Conservation (phyloP, 2,797 vertebrate species). For the Sebastes oblongus region DNA sequence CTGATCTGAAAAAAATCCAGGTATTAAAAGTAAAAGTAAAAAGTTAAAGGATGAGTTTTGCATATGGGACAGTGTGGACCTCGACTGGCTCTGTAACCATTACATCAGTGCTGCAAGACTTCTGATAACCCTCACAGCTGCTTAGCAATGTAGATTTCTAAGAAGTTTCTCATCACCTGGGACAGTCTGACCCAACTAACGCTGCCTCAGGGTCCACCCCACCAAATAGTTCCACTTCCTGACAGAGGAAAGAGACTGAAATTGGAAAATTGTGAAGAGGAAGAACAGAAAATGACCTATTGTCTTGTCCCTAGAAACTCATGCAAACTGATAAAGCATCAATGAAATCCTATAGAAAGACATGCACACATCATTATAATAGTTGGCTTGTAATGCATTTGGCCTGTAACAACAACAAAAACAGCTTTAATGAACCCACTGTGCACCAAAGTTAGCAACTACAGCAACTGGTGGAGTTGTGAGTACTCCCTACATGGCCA, state of each 20-base stretch:
- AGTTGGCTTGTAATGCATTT: neutral
- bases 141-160: slow-evolving; percentile 44
- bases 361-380: neutral
- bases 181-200: slow-evolving; percentile 33
- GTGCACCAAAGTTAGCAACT: neutral
- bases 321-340: neutral
- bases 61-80: slow-evolving; percentile 4
- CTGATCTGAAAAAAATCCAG: neutral
- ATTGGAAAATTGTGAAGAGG: neutral
- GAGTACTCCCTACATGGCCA: neutral
- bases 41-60: neutral
- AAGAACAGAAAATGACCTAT: neutral
- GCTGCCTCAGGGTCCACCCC: neutral
- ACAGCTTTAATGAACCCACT: too few species aligned
- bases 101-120: slow-evolving; percentile 68
- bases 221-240: neutral
- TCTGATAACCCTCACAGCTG: slow-evolving; percentile 20
- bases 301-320: neutral
- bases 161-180: slow-evolving; percentile 43
- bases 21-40: neutral
- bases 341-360: neutral
- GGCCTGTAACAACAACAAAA: neutral
- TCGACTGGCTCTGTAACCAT: slow-evolving; percentile 44
- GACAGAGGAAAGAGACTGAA: neutral
- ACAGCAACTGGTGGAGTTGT: too few species aligned